Evolutionary conservation across 2,888 invertebrate species (phyloP), one percentile per base, ranked within the genome.

Genomic region (Apamea crenata): DNA sequence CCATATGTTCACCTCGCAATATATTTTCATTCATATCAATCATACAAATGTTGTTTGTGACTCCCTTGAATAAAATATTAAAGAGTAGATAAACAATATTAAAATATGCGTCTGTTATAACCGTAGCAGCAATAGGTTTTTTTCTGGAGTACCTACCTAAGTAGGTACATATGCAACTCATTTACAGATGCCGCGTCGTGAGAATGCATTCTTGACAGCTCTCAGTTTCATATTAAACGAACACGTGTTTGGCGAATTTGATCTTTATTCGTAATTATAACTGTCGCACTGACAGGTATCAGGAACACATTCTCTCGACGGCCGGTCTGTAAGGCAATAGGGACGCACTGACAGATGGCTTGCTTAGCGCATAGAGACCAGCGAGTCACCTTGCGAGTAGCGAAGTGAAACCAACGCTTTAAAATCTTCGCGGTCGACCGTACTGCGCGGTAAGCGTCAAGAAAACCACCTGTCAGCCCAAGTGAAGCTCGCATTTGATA

Each of bases 1-100:
- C 99, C 97, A 98, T 96, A 97, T 98, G 97, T 95, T 99, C 99
- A 12, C 99, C 99, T 90, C 97, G 97, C 79, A 99, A 92, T 94
- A 98, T 98, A 81, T 98, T 98, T 73, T 97, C 97, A 92, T 98
- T 97, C 40, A 98, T 97, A 94, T 99, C 99, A 61, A 98, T 97
- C 71, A 99, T 96, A 65, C 98, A 98, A 18, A 99, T 92, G 90
- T 99, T 98, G 90, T 97, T 97, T 53, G 98, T 91, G 0, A 92
- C 44, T n/a, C 84, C 84, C 92, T 92, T 73, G 66, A 78, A 69
- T 63, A 66, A 71, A 76, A 77, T 65, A 76, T 69, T 40, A 29
- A 53, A n/a, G 32, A n/a, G 18, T 36, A 4, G 7, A 12, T 59
- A 4, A 56, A 36, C n/a, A 18, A 36, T 25, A 50, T 25, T 8